These are phyloP conservation scores for Phrynosoma blainvillii DNA, from an alignment of 2,113 vertebrate species.

Conservation along the genomic window DNA sequence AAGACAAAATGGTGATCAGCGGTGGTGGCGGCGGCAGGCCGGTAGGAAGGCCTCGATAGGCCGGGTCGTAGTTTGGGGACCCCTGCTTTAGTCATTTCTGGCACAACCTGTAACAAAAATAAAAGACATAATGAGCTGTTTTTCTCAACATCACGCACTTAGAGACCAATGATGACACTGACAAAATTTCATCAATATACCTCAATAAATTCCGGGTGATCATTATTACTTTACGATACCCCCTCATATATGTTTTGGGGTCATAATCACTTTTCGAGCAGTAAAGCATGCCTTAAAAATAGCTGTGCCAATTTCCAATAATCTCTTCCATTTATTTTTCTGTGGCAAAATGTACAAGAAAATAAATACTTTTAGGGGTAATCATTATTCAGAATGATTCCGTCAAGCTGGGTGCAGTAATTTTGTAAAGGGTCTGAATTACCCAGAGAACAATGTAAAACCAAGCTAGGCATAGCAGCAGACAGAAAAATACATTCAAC, in stretches of 20 bases:
- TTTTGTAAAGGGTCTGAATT: constrained; percentile 70
- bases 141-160: too few species aligned
- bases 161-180: too few species aligned
- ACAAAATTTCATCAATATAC: too few species aligned
- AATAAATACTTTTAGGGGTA: constrained; percentile 53
- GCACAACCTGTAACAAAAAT: too few species aligned
- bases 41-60: too few species aligned
- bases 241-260: neutral
- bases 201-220: too few species aligned
- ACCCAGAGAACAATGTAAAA: constrained; percentile 74
- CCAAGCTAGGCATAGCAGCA: constrained; percentile 77
- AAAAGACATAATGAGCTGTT: too few species aligned
- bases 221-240: too few species aligned
- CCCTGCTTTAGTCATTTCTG: too few species aligned
- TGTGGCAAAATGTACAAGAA: constrained; percentile 40
- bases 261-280: neutral
- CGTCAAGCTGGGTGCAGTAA: constrained; percentile 54
- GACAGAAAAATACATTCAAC: constrained; percentile 83
- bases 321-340: constrained; percentile 26
- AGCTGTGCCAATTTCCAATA: neutral
- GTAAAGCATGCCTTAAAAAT: constrained; percentile 6
- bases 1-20: too few species aligned
- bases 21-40: too few species aligned
- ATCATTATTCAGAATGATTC: constrained; percentile 61
- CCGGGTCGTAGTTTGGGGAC: too few species aligned